Percentiles rank a stretch among this genome's conserved stretches.
Conservation (phyloP, 2,888 invertebrate genomes). For the Glyphotaelius pellucidus region DNA sequence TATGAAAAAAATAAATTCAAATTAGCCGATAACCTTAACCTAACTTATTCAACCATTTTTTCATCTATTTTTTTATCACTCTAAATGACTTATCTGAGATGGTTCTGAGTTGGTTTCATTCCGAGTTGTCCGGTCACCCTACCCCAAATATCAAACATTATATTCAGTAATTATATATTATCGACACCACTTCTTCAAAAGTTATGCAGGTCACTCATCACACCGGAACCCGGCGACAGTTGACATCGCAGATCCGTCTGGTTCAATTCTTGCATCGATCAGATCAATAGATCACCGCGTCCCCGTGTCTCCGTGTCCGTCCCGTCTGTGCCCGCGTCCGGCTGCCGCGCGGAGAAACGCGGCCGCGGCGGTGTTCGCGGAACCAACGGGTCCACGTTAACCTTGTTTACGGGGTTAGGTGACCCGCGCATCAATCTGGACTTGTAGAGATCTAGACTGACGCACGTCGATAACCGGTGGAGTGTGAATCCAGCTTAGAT, state of each 20-base stretch:
- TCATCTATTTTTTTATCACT: too few relatives aligned
- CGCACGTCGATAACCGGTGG: background rate
- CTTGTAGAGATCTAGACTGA: background rate
- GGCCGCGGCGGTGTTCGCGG: conserved; percentile 30
- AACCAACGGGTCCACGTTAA: conserved; percentile 17
- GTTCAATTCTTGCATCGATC: background rate
- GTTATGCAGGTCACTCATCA: background rate
- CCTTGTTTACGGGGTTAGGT: conserved; percentile 7
- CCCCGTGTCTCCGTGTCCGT: background rate
- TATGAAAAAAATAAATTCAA: too few relatives aligned
- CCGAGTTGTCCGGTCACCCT: too few relatives aligned
- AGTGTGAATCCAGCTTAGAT: background rate
- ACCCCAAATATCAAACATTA: too few relatives aligned
- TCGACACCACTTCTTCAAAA: background rate
- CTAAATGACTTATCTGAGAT: too few relatives aligned
- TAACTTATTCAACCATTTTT: too few relatives aligned
- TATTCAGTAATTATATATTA: too few relatives aligned
- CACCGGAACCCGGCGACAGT: background rate
- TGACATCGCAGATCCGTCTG: background rate
- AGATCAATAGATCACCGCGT: conserved; percentile 34
- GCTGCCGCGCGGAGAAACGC: conserved; percentile 7
- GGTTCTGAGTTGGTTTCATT: too few relatives aligned
- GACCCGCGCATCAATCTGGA: conserved; percentile 35
- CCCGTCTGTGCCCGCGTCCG: background rate
- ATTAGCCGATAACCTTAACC: too few relatives aligned